Percentiles rank a stretch among this genome's conserved stretches.
phyloP scores from a whole-genome alignment of 2,113 vertebrate species.

The Falco punctatus region DNA sequence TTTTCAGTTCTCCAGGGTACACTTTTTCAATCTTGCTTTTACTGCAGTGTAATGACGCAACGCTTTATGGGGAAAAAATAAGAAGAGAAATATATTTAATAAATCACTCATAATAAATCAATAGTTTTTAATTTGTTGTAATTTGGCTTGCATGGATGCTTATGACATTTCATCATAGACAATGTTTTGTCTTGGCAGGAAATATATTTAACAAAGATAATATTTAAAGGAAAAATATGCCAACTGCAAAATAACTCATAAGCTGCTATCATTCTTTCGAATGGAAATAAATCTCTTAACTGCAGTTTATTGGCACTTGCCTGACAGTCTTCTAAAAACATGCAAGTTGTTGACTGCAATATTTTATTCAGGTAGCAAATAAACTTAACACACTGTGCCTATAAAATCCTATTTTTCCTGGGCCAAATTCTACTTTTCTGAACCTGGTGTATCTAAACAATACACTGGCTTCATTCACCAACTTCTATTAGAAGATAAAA shows the following conservation, averaged over 20 bases:
- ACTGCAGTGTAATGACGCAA: not conserved
- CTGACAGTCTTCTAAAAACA: not conserved
- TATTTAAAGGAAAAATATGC: not conserved
- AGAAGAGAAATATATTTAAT: not conserved
- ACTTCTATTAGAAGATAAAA: not conserved
- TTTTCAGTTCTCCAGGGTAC: not conserved
- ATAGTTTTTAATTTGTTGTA: not conserved
- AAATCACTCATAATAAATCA: not conserved
- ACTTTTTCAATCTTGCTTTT: not conserved
- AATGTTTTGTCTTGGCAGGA: not conserved
- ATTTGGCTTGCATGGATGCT: not conserved
- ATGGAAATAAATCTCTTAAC: not conserved
- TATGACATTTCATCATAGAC: not conserved
- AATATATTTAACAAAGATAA: not conserved
- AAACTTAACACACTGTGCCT: not conserved
- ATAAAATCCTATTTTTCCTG: not conserved
- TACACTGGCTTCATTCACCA: not conserved
- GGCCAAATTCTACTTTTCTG: not conserved
- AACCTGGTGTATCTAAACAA: not conserved
- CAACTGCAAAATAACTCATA: not conserved
- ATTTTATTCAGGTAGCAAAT: conserved; percentile 3
- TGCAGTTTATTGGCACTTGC: not conserved
- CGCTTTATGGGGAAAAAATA: not conserved
- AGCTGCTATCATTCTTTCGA: not conserved
- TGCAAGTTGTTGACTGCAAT: not conserved